These are phyloP conservation scores for Lycodopsis pacificus DNA, from an alignment of 2,797 vertebrate genomes.

Conservation along the genomic window DNA sequence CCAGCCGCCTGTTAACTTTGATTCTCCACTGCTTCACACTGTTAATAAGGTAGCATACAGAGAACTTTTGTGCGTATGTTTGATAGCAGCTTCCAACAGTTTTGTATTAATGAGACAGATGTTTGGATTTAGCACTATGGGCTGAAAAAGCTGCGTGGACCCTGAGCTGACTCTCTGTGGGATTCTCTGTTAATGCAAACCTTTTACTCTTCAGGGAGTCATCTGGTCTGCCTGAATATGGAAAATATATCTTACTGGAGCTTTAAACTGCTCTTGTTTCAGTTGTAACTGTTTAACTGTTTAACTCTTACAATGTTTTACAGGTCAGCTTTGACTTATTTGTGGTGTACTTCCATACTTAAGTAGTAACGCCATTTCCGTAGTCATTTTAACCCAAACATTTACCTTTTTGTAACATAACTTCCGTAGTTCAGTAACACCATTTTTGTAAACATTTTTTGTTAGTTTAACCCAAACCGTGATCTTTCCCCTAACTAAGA, in stretches of 20 bases:
- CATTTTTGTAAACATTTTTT: too few species aligned
- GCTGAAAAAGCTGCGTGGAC: neutral
- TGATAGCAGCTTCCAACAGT: neutral
- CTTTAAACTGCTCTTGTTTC: neutral
- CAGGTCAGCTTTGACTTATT: too few species aligned
- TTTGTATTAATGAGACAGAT: neutral
- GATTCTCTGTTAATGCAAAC: constrained; percentile 1
- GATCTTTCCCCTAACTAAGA: too few species aligned
- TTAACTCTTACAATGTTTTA: neutral
- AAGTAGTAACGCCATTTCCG: too few species aligned
- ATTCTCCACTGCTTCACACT: neutral
- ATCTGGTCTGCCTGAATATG: neutral
- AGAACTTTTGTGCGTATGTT: neutral
- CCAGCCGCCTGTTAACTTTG: neutral
- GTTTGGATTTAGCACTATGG: neutral
- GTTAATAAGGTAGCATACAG: neutral
- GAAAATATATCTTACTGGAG: neutral
- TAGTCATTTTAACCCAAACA: too few species aligned
- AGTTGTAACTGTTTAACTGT: neutral
- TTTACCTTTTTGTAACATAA: too few species aligned
- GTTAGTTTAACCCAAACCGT: too few species aligned
- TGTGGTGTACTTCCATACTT: too few species aligned
- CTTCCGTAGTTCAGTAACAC: too few species aligned
- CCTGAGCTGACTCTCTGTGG: neutral
- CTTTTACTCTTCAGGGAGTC: neutral